A percentile compares a stretch with the other conserved stretches of the same genome.
These are phyloP conservation scores for Mythimna albipuncta DNA, from an alignment of 2,888 invertebrate genomes.

Conservation along the genomic window DNA sequence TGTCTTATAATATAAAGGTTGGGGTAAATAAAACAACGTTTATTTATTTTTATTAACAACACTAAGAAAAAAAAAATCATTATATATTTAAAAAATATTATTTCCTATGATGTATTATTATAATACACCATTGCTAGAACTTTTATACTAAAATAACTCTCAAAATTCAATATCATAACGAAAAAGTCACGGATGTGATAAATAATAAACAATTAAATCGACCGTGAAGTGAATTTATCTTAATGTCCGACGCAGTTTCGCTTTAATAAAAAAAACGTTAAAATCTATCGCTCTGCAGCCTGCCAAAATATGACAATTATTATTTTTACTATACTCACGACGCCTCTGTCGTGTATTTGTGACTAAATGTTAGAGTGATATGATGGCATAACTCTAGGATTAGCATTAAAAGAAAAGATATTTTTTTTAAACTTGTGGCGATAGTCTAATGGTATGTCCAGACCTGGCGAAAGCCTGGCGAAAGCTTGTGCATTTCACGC, in stretches of 20 bases:
- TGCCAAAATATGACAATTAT: slow-evolving; percentile 11
- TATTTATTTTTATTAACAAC: slow-evolving; percentile 1
- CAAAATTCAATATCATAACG: neutral
- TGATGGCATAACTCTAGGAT: neutral
- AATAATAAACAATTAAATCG: neutral
- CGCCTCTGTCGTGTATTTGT: slow-evolving; percentile 33
- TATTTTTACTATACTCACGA: slow-evolving; percentile 28
- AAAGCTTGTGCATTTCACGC: too few relatives aligned
- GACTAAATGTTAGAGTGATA: slow-evolving; percentile 30
- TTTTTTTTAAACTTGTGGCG: neutral
- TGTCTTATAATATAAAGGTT: neutral
- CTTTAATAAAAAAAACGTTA: neutral
- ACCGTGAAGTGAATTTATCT: neutral
- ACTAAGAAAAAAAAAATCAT: slow-evolving; percentile 1
- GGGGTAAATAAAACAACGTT: slow-evolving; percentile 37
- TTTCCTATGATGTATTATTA: neutral
- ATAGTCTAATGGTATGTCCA: too few relatives aligned
- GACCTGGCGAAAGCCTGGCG: too few relatives aligned
- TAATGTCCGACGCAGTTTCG: slow-evolving; percentile 57
- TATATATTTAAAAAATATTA: slow-evolving; percentile 8
- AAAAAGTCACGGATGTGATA: neutral
- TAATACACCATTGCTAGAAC: too few relatives aligned
- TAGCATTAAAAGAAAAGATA: slow-evolving; percentile 20
- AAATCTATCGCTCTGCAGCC: slow-evolving; percentile 35
- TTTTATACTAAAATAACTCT: neutral